Conservation (phyloP, 1,140 invertebrate genomes). For the Hetaerina americana region DNA sequence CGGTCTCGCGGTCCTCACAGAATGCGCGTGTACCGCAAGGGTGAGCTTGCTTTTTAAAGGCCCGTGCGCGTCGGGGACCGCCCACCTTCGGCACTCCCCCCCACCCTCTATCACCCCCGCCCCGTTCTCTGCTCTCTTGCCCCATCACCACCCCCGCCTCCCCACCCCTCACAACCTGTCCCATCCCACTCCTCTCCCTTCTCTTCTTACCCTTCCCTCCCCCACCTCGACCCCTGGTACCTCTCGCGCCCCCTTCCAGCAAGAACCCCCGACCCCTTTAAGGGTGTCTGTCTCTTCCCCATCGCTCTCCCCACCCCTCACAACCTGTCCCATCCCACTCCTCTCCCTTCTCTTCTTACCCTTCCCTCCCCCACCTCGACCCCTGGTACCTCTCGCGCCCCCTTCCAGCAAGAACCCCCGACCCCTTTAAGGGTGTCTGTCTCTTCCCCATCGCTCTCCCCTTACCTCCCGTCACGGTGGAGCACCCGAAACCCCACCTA, state of each 20-base stretch:
- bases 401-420: too few species aligned
- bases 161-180: background rate
- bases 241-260: too few species aligned
- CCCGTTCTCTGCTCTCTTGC: background rate
- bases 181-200: too few species aligned
- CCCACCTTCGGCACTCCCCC: background rate
- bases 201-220: too few species aligned
- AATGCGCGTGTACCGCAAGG: background rate
- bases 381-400: too few species aligned
- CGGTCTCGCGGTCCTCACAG: background rate
- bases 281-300: background rate
- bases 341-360: too few species aligned
- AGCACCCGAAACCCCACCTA: too few species aligned
- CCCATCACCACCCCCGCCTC: background rate
- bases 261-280: background rate
- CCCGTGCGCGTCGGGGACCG: background rate
- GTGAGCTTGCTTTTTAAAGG: background rate
- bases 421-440: background rate
- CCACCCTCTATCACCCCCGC: background rate
- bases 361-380: too few species aligned
- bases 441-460: background rate
- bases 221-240: too few species aligned
- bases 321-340: background rate
- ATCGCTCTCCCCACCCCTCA: background rate
- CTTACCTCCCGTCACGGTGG: background rate